phyloP scores from a whole-genome alignment of 2,888 invertebrate species.

The Scaptomyza reducta region DNA sequence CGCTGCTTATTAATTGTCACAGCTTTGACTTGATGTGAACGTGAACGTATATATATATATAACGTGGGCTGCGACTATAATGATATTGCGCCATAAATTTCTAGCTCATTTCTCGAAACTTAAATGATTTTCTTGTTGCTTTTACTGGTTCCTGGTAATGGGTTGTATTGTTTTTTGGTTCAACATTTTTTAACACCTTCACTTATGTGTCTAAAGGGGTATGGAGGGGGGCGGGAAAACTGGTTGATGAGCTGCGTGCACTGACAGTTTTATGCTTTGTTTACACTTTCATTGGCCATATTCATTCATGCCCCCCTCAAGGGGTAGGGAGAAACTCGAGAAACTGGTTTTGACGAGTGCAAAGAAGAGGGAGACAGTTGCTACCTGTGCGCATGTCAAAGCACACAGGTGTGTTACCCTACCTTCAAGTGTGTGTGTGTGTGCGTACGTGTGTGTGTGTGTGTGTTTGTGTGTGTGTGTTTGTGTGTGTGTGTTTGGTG shows the following conservation, averaged over 20 bases:
- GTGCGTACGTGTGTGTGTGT: no score
- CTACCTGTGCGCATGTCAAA: slow-evolving; percentile 49
- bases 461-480: slow-evolving; percentile 3
- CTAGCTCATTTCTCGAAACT: slow-evolving; percentile 42
- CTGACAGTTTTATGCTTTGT: slow-evolving; percentile 83
- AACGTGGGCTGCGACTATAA: slow-evolving; percentile 47
- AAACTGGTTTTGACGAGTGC: slow-evolving; percentile 41
- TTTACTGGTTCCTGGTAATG: slow-evolving; percentile 4
- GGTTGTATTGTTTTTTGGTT: slow-evolving; percentile 23
- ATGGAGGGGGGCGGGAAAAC: slow-evolving; percentile 16
- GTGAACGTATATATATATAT: slow-evolving; percentile 4
- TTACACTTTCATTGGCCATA: slow-evolving; percentile 68
- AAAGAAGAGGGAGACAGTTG: slow-evolving; percentile 43
- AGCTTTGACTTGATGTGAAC: slow-evolving; percentile 44
- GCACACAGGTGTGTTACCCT: slow-evolving; percentile 31
- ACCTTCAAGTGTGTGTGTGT: no score
- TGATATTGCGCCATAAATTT: slow-evolving; percentile 68
- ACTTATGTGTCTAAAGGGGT: slow-evolving; percentile 69
- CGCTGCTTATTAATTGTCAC: slow-evolving; percentile 77
- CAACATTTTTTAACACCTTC: slow-evolving; percentile 81
- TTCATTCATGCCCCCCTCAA: slow-evolving; percentile 13
- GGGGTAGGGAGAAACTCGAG: no score
- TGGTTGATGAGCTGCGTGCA: slow-evolving; percentile 74
- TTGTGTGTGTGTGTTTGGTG: slow-evolving; percentile 13
- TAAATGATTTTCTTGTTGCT: background rate